phyloP scores from a whole-genome alignment of 2,888 invertebrate genomes.

The Agrilus biguttatus region DNA sequence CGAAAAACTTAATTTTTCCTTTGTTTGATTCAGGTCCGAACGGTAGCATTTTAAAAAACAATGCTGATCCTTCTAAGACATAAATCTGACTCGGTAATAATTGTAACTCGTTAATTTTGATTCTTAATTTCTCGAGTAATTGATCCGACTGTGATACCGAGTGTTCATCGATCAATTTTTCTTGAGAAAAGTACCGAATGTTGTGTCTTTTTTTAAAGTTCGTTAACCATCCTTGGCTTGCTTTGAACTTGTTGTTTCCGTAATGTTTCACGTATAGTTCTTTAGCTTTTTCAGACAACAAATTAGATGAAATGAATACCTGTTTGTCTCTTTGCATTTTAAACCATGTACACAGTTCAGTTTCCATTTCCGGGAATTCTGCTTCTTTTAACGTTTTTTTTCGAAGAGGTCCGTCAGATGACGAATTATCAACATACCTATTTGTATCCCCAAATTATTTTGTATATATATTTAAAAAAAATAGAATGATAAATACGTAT shows the following conservation, averaged over 20 bases:
- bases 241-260: slow-evolving; percentile 4
- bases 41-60: slow-evolving; percentile 2
- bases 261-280: slow-evolving; percentile 3
- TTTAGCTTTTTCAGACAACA: slow-evolving; percentile 3
- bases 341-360: slow-evolving; percentile 4
- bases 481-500: no score
- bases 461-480: not conserved
- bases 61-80: slow-evolving; percentile 3
- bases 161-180: slow-evolving; percentile 3
- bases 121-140: slow-evolving; percentile 1
- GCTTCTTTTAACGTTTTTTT: slow-evolving; percentile 5
- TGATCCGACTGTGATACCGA: not conserved
- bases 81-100: slow-evolving; percentile 3
- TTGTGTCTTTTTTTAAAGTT: slow-evolving; percentile 7
- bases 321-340: slow-evolving; percentile 4
- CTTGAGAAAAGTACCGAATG: slow-evolving; percentile 5
- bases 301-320: slow-evolving; percentile 1
- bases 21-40: slow-evolving; percentile 2
- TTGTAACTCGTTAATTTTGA: not conserved
- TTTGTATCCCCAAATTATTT: no score
- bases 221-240: slow-evolving; percentile 5
- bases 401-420: not conserved
- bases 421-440: no score
- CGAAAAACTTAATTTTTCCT: slow-evolving; percentile 5
- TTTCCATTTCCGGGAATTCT: slow-evolving; percentile 7